Evolutionary conservation across 2,888 invertebrate genomes (phyloP), one percentile per base, ranked within the genome.

Genomic region (Strigamia crassipes): DNA sequence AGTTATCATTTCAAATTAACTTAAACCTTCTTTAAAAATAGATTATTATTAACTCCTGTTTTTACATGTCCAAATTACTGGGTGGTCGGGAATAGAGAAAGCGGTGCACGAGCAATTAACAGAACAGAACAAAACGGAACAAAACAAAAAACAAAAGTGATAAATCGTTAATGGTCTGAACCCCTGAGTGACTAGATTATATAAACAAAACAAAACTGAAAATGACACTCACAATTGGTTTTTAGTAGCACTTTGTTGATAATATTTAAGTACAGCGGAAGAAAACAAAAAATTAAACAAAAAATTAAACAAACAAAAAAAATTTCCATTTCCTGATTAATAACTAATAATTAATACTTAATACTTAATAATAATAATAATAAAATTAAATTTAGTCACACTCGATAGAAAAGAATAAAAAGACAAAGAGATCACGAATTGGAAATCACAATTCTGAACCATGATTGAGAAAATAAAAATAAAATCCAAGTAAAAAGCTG

Each of bases 111-210:
- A 38, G 38, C 9, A 18, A 51, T 46, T 1, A 46, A 15, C 12
- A 46, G 4, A 46, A 46, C 46, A 46, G 4, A 46, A 46, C n/a
- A 4, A 46, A 46, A 27, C 27, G 27, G 4, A 46, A 46, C 46
- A 5, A 46, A 46, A 12, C 12, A 27, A 27, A 4, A 46, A 46
- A 46, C 27, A 27, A 27, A 27, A 27, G 1, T 27, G 66, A 66
- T 66, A 23, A 23, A 15, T 66, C 23, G 15, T 66, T 66, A 66
- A 27, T 66, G 66, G 66, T 13, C 23, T 73, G 27, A 73, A 73
- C 73, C 73, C 56, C 73, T 73, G 73, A 73, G 73, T 73, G 73
- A 73, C 73, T 73, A 73, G 73, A 73, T 73, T 73, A 73, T 31
- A 31, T 31, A 73, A 73, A 73, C 27, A 56, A 73, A 73, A 73